Evolutionary conservation across 2,797 vertebrate species (phyloP), one percentile per base, ranked within the genome.

Genomic region (Chelon labrosus): DNA sequence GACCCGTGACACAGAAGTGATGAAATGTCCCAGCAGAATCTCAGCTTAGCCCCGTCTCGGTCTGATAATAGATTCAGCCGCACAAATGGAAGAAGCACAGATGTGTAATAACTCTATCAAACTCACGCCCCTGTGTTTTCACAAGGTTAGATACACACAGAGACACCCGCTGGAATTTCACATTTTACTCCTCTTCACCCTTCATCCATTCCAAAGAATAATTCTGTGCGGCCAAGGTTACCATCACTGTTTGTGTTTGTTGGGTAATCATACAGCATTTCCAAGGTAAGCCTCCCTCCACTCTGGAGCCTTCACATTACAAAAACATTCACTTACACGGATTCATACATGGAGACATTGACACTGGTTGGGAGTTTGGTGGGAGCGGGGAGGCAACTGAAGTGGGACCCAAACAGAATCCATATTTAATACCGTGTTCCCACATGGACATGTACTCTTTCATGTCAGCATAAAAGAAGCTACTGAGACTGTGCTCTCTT

Each of bases 31-130:
- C 82, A 61, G 47, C 79, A 81, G 90, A 89, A 91, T 87, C 89
- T 68, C 74, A 56, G 84, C 85, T 81, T 78, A 74, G 90, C 82
- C 82, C 58, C 19, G 83, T 81, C 85, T 85, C 83, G 64, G 79
- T 77, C 70, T 11, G 71, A 83, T 89, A 91, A 93, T 86, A 70
- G 89, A 93, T 94, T 93, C 92, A 90, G 88, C 80, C 8, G 68
- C 91, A 84, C 90, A 94, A 92, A 92, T 91, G 88, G 82, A 49
- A 60, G 80, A 85, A 73, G 16, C 84, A 60, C 83, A 87, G 84
- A 88, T 54, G 79, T 93, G 92, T 94, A 93, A 95, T 94, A 94
- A 93, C 93, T 94, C 88, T 74, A 95, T 94, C 91, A 94, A 93
- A 92, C 92, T 85, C 93, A 95, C 94, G 90, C 85, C 85, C 85